Evolutionary conservation across 2,888 invertebrate genomes (phyloP).

Genomic region (Cephus runcator): DNA sequence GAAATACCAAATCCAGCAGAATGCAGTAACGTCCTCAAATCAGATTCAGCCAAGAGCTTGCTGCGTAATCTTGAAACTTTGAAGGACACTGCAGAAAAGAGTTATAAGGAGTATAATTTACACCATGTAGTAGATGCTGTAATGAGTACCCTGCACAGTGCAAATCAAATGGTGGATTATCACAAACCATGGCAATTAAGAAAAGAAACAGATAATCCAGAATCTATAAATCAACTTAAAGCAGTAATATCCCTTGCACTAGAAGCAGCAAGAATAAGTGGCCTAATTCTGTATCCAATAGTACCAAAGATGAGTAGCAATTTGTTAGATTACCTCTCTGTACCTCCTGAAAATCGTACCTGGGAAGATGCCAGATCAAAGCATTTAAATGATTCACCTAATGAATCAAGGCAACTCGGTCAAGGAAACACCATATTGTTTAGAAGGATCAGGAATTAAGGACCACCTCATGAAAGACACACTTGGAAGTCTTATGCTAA

Average conservation of each 20-base stretch:
- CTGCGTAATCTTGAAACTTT: slow-evolving; percentile 68
- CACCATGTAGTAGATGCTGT: slow-evolving; percentile 85
- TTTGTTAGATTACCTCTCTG: slow-evolving; percentile 77
- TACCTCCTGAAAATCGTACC: slow-evolving; percentile 65
- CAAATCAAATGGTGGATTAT: slow-evolving; percentile 88
- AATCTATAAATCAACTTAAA: slow-evolving; percentile 71
- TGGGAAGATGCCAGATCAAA: slow-evolving; percentile 67
- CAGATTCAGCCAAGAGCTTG: slow-evolving; percentile 69
- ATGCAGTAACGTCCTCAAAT: slow-evolving; percentile 63
- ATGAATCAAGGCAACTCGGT: slow-evolving; percentile 16
- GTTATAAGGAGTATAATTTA: slow-evolving; percentile 82
- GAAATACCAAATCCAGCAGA: slow-evolving; percentile 75
- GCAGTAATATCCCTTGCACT: slow-evolving; percentile 84
- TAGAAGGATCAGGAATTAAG: slow-evolving; percentile 38
- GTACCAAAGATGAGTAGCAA: slow-evolving; percentile 78
- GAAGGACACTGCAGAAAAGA: slow-evolving; percentile 72
- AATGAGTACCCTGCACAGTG: slow-evolving; percentile 78
- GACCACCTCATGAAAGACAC: background rate
- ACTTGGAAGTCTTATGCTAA: slow-evolving; percentile 48
- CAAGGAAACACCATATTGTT: slow-evolving; percentile 43
- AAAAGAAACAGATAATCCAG: slow-evolving; percentile 67
- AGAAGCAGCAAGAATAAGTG: slow-evolving; percentile 84
- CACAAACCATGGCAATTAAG: slow-evolving; percentile 90
- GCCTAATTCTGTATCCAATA: slow-evolving; percentile 87
- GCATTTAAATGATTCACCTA: slow-evolving; percentile 15